Evolutionary conservation across 2,888 invertebrate species (phyloP).

Genomic region (Agrotis exclamationis): DNA sequence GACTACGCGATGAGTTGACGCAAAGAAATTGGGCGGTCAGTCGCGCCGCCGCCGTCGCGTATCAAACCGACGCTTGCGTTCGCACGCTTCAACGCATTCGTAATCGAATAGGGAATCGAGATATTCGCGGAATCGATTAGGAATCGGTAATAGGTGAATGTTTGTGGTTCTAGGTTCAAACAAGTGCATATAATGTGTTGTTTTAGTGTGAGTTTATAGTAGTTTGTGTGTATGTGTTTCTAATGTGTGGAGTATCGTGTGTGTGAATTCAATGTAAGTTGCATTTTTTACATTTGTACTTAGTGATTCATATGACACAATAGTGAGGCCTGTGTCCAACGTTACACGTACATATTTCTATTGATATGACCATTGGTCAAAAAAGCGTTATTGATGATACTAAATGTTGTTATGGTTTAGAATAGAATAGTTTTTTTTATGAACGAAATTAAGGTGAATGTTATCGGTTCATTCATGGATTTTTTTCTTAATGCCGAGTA

Average conservation of each 20-base stretch:
- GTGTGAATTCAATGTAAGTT: conserved; percentile 63
- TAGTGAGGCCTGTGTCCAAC: not conserved
- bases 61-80: conserved; percentile 81
- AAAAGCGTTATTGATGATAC: not conserved
- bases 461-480: not conserved
- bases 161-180: conserved; percentile 50
- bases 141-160: conserved; percentile 47
- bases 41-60: conserved; percentile 81
- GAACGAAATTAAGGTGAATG: conserved; percentile 22
- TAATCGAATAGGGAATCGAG: conserved; percentile 43
- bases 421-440: too few species aligned
- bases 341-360: not conserved
- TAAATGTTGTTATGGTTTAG: not conserved
- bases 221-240: conserved; percentile 37
- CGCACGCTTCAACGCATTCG: conserved; percentile 56
- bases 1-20: conserved; percentile 71
- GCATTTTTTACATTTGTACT: not conserved
- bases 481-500: not conserved
- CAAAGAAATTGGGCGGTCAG: conserved; percentile 84
- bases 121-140: conserved; percentile 53
- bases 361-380: not conserved
- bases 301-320: not conserved
- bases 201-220: conserved; percentile 51
- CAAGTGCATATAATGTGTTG: conserved; percentile 41
- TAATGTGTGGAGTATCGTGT: conserved; percentile 24